phyloP scores from a whole-genome alignment of 2,888 invertebrate genomes.

The Tipula confusa region DNA sequence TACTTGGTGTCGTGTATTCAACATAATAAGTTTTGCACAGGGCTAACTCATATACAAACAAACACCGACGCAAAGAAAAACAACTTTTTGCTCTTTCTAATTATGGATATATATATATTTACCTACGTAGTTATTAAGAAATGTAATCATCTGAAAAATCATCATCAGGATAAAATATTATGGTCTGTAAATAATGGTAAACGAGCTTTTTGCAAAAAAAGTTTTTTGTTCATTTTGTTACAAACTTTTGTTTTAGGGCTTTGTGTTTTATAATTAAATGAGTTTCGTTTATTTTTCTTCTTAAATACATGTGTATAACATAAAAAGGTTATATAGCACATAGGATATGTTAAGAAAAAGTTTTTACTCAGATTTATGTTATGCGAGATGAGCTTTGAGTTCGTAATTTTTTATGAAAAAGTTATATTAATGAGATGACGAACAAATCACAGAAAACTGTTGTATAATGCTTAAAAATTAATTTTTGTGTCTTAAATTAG shows the following conservation, averaged over 20 bases:
- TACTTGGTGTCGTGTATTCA: neutral
- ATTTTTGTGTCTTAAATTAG: too few relatives aligned
- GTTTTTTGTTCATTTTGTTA: neutral
- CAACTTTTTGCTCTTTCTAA: neutral
- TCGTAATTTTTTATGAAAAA: neutral
- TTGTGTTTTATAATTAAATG: constrained; percentile 12
- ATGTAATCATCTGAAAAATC: constrained; percentile 3
- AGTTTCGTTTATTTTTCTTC: neutral
- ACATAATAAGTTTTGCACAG: neutral
- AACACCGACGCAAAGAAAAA: neutral
- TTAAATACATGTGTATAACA: neutral
- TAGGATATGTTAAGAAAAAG: neutral
- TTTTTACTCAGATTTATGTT: neutral
- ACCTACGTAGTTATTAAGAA: neutral
- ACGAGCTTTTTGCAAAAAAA: neutral
- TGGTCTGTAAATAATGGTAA: neutral
- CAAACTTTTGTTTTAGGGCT: neutral
- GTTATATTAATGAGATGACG: neutral
- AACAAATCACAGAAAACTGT: neutral
- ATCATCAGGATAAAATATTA: constrained; percentile 9
- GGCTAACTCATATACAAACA: neutral
- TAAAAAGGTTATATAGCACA: neutral
- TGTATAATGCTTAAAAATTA: too few relatives aligned
- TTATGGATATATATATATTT: neutral
- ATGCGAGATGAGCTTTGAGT: neutral